Conservation (phyloP, 2,888 invertebrate genomes). For the Amphimallon solstitiale region DNA sequence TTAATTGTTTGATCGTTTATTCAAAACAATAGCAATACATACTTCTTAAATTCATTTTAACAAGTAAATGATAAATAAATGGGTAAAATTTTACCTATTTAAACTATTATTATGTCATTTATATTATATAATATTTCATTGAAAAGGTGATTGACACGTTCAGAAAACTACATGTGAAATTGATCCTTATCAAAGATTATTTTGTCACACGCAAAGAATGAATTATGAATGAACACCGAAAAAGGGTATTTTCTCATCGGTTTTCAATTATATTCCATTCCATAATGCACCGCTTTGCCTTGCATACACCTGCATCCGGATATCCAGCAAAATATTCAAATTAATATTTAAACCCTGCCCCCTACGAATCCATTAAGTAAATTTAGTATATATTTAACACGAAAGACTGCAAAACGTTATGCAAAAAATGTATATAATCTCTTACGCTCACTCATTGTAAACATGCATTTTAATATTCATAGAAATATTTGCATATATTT, state of each 20-base stretch:
- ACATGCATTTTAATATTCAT: slow-evolving; percentile 38
- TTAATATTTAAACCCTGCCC: not conserved
- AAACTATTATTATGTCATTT: too few species aligned
- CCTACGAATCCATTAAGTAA: not conserved
- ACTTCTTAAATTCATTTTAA: too few species aligned
- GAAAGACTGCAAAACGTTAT: not conserved
- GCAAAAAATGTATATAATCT: slow-evolving; percentile 16
- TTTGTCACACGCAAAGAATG: too few species aligned
- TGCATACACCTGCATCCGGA: not conserved
- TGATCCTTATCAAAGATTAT: too few species aligned
- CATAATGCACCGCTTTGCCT: not conserved
- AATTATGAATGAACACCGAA: not conserved
- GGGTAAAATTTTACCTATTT: too few species aligned
- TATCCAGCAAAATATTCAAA: slow-evolving; percentile 3
- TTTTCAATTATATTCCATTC: not conserved
- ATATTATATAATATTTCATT: too few species aligned
- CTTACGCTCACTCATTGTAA: slow-evolving; percentile 6
- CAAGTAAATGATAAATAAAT: too few species aligned
- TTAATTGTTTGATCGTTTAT: too few species aligned
- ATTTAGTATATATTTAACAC: slow-evolving; percentile 10
- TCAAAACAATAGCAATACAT: too few species aligned
- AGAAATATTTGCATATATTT: slow-evolving; percentile 40
- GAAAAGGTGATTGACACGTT: too few species aligned
- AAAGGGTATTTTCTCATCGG: too few species aligned
- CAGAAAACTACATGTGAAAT: too few species aligned